Conservation (phyloP, 2,888 invertebrate species). For the Leptinotarsa rubiginosa region DNA sequence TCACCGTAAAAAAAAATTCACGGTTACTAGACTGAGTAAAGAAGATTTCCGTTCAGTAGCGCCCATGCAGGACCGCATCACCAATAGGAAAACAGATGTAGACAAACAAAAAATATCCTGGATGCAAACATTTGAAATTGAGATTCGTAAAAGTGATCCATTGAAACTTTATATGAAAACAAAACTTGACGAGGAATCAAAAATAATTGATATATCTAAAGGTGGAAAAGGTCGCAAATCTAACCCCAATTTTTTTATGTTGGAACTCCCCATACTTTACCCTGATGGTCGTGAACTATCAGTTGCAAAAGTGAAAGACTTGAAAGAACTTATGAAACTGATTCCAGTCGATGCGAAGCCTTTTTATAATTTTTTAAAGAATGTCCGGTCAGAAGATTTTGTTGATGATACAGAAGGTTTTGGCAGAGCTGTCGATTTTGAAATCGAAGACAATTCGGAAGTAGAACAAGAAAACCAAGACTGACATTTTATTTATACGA, state of each 20-base stretch:
- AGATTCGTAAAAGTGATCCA: constrained; percentile 32
- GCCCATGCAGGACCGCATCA: constrained; percentile 32
- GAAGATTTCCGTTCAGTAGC: constrained; percentile 40
- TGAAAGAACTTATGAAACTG: constrained; percentile 20
- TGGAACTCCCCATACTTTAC: constrained; percentile 2
- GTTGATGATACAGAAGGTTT: constrained; percentile 28
- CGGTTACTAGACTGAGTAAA: constrained; percentile 38
- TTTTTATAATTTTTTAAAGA: constrained; percentile 30
- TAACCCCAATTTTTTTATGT: background rate
- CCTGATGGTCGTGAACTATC: constrained; percentile 20
- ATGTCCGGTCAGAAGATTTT: constrained; percentile 18
- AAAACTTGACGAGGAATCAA: background rate
- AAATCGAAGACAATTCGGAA: constrained; percentile 22
- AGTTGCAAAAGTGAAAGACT: constrained; percentile 9
- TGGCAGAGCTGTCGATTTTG: constrained; percentile 26
- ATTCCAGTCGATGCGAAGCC: constrained; percentile 21
- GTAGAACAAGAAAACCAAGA: constrained; percentile 1
- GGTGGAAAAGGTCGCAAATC: constrained; percentile 11
- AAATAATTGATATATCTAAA: background rate
- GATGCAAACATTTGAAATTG: constrained; percentile 34
- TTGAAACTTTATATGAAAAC: constrained; percentile 25
- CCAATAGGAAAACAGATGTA: constrained; percentile 28
- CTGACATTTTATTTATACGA: background rate
- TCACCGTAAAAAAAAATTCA: constrained; percentile 44
- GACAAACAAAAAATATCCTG: constrained; percentile 40